Percentiles rank a stretch among this genome's conserved stretches.
Evolutionary conservation across 2,113 vertebrate species (phyloP).

Genomic region (Hylia prasina): DNA sequence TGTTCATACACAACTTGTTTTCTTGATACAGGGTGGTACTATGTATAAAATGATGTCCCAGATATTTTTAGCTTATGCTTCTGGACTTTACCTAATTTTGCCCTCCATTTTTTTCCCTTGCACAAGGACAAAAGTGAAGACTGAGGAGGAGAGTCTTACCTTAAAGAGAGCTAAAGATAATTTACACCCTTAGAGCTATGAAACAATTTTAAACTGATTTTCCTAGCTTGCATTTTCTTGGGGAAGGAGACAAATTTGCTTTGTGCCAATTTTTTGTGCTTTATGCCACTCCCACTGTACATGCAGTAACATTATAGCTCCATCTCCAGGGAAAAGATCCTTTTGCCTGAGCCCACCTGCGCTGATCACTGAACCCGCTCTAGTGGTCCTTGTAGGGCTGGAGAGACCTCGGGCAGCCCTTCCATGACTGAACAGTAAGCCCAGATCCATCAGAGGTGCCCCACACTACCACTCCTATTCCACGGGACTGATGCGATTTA

Average conservation of each 20-base stretch:
- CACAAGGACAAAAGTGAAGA: background rate
- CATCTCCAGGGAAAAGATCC: background rate
- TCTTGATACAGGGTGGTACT: background rate
- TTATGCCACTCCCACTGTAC: background rate
- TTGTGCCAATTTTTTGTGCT: background rate
- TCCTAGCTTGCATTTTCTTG: background rate
- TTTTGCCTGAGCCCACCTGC: background rate
- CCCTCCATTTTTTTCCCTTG: background rate
- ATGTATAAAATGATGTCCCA: background rate
- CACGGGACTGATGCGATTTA: background rate
- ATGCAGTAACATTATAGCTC: background rate
- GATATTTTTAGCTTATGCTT: background rate
- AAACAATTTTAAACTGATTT: background rate
- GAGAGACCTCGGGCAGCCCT: background rate
- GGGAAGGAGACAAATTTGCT: background rate
- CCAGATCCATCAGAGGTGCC: background rate
- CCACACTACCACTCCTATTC: background rate
- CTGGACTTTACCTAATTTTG: background rate
- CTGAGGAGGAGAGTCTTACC: background rate
- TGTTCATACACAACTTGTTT: background rate
- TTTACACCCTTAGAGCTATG: background rate
- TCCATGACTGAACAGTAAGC: background rate
- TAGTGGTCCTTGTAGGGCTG: background rate
- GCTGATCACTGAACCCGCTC: rapidly evolving
- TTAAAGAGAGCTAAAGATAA: background rate